Conservation (phyloP, 2,888 invertebrate species). For the Macrosoma leucophasiata region DNA sequence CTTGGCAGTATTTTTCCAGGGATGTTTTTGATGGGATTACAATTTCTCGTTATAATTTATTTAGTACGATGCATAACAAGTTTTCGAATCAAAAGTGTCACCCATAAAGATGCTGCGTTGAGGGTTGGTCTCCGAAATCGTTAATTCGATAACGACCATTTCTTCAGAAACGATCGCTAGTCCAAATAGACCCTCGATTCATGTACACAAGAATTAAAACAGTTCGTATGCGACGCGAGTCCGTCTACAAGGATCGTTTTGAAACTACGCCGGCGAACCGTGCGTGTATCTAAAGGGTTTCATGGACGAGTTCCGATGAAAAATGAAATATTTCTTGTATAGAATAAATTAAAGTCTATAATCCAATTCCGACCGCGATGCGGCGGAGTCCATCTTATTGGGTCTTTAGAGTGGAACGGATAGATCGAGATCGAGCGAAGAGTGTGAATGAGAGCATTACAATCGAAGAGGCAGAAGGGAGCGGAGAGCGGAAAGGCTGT, state of each 20-base stretch:
- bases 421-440: slow-evolving; percentile 67
- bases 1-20: too few relatives aligned
- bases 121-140: slow-evolving; percentile 65
- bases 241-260: slow-evolving; percentile 64
- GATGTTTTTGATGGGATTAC: too few relatives aligned
- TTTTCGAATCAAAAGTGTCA: slow-evolving; percentile 76
- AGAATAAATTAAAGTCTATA: slow-evolving; percentile 74
- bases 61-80: slow-evolving; percentile 75
- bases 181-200: slow-evolving; percentile 63
- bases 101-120: slow-evolving; percentile 73
- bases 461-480: slow-evolving; percentile 46
- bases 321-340: slow-evolving; percentile 73
- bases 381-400: slow-evolving; percentile 51
- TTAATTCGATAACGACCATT: slow-evolving; percentile 67
- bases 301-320: slow-evolving; percentile 53
- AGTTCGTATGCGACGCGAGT: slow-evolving; percentile 58
- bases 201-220: slow-evolving; percentile 72
- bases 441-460: slow-evolving; percentile 74
- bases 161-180: slow-evolving; percentile 42
- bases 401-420: slow-evolving; percentile 64
- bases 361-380: slow-evolving; percentile 53
- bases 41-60: slow-evolving; percentile 76
- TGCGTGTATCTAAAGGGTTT: slow-evolving; percentile 64
- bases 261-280: slow-evolving; percentile 48
- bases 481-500: slow-evolving; percentile 48